These are phyloP conservation scores for Pyrrhura leucotis DNA, from an alignment of 2,797 vertebrate species.

Conservation along the genomic window DNA sequence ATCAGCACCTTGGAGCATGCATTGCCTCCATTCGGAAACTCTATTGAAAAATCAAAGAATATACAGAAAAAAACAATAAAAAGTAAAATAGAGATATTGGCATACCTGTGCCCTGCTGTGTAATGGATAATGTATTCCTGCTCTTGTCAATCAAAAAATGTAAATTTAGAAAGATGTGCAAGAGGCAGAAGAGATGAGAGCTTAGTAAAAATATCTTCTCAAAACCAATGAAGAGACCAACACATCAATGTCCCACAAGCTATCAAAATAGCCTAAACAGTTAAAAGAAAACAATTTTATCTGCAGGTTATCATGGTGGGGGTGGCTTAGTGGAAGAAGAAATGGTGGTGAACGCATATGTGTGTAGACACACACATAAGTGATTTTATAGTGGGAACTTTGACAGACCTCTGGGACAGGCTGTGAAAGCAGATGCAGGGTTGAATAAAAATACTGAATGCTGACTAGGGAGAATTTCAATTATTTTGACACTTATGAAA, in stretches of 20 bases:
- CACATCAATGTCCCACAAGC: not conserved
- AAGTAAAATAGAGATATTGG: conserved; percentile 9
- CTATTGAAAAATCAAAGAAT: not conserved
- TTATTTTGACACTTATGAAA: conserved; percentile 19
- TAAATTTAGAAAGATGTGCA: conserved; percentile 25
- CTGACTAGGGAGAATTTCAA: not conserved
- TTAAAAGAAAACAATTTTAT: not conserved
- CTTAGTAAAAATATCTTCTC: conserved; percentile 40
- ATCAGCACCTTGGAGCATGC: conserved; percentile 29
- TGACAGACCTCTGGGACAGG: conserved; percentile 2
- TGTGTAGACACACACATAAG: not conserved
- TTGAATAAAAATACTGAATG: not conserved
- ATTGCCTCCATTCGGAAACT: not conserved
- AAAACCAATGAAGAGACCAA: not conserved
- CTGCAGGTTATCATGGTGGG: not conserved
- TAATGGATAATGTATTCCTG: not conserved
- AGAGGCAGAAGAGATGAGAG: conserved; percentile 4
- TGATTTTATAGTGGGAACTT: not conserved
- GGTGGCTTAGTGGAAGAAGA: not conserved
- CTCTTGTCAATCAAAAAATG: conserved; percentile 53
- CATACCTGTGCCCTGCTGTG: not conserved
- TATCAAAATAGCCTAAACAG: not conserved
- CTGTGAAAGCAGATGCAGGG: not conserved
- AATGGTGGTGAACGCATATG: not conserved
- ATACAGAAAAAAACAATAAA: conserved; percentile 16